phyloP scores from a whole-genome alignment of 2,888 invertebrate genomes.

The Cenopis cana region DNA sequence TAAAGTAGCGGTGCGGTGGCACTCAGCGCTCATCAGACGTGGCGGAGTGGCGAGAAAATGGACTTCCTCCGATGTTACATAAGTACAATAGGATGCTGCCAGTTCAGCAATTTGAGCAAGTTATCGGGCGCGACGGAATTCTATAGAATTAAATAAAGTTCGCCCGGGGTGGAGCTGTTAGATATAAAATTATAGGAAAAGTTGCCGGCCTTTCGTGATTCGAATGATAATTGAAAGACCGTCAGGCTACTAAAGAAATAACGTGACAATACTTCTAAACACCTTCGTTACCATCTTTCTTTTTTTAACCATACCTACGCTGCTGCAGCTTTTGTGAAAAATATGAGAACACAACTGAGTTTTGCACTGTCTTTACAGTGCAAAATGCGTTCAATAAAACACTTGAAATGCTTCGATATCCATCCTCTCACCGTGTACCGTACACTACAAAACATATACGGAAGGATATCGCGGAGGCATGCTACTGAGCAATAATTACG shows the following conservation, averaged over 20 bases:
- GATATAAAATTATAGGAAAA: slow-evolving; percentile 57
- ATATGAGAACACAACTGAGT: no score
- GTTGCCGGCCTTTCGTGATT: slow-evolving; percentile 52
- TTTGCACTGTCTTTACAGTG: no score
- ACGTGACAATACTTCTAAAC: slow-evolving; percentile 33
- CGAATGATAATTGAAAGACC: slow-evolving; percentile 49
- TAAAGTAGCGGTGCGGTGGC: slow-evolving; percentile 56
- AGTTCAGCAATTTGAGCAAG: slow-evolving; percentile 67
- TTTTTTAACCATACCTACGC: slow-evolving; percentile 4
- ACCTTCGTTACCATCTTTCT: slow-evolving; percentile 8
- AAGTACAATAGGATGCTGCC: slow-evolving; percentile 61
- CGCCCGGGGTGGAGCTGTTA: slow-evolving; percentile 51
- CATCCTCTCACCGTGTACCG: slow-evolving; percentile 8
- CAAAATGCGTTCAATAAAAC: slow-evolving; percentile 33
- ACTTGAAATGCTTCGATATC: slow-evolving; percentile 16
- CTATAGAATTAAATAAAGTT: slow-evolving; percentile 66
- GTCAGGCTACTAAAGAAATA: slow-evolving; percentile 38
- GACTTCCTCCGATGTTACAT: slow-evolving; percentile 68
- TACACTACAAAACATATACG: slow-evolving; percentile 24
- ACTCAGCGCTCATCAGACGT: slow-evolving; percentile 51
- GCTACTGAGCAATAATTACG: slow-evolving; percentile 73
- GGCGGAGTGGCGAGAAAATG: slow-evolving; percentile 64
- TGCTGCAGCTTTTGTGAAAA: not conserved
- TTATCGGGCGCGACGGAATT: slow-evolving; percentile 61
- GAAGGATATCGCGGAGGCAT: slow-evolving; percentile 57